Evolutionary conservation across 37 sponge, comb jelly and placozoan species (phyloP), one percentile per base, ranked within the genome.

Genomic region (Geodia barretti): DNA sequence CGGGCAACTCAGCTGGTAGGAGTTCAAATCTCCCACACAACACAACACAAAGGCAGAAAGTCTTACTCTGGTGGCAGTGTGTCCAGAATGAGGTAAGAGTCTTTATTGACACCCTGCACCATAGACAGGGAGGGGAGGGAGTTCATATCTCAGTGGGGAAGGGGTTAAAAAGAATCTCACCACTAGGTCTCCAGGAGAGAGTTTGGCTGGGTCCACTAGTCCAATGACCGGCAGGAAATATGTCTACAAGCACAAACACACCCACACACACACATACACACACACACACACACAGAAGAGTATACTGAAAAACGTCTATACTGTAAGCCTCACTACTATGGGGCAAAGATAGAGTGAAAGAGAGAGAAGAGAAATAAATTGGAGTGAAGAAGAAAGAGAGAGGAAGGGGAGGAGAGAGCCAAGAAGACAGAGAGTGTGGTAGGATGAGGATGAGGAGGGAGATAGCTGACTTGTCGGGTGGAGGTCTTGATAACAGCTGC

Each of bases 181-280:
- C 76, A 99, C 99, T 30, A 99, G 71, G 68, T 99, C 99, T 4
- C 97, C 97, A 39, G 99, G 99, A 41, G 89, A 86, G 29, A 99
- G 84, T 39, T 96, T 85, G 76, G 87, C 82, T 39, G 99, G 93
- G 30, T 99, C 95, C 29, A 99, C 97, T 40, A 99, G 81, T 11
- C 99, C 99, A 86, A 96, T 96, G 26, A 99, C 99, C 23, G 99
- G 99, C 2, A 99, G 88, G 70, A 99, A 99, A 78, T 99, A 99
- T 0, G 99, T 99, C 93, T 95, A 74, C 8, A 84, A 0, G 2
- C 42, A 24, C 1, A 21, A 68, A 43, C n/a, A n/a, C n/a, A n/a
- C n/a, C n/a, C n/a, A n/a, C n/a, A 67, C 23, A 39, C 41, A 84
- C 68, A 73, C 14, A 23, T 64, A 68, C 76, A 28, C 25, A 74